These are phyloP conservation scores for Rhinatrema bivittatum DNA, from an alignment of 2,797 vertebrate genomes.

Conservation along the genomic window DNA sequence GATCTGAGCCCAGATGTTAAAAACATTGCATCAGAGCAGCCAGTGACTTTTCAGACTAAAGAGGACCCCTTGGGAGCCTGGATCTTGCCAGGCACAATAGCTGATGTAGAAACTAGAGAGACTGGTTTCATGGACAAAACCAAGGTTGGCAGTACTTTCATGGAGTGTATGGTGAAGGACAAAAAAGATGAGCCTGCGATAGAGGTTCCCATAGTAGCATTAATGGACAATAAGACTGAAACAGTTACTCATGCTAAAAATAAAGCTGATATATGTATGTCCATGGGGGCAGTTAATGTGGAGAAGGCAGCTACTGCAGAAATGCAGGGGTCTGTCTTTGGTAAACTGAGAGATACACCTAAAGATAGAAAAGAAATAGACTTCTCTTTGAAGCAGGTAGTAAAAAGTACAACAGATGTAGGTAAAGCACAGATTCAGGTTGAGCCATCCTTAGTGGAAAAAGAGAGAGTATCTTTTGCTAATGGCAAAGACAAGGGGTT, in stretches of 20 bases:
- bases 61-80: neutral
- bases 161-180: neutral
- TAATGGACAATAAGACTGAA: too few relatives aligned
- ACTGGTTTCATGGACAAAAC: neutral
- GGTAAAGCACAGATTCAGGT: neutral
- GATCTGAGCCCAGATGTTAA: conserved; percentile 17
- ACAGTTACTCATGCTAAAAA: neutral
- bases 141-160: too few relatives aligned
- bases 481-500: neutral
- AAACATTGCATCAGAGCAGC: conserved; percentile 17
- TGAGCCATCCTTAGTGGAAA: neutral
- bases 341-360: neutral
- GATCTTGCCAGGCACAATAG: neutral
- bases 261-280: neutral
- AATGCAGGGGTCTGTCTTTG: neutral
- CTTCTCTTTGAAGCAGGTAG: neutral
- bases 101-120: neutral
- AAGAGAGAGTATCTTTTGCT: neutral
- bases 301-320: neutral
- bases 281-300: too few relatives aligned
- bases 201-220: too few relatives aligned
- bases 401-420: fast-evolving
- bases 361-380: neutral
- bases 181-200: conserved; percentile 2
- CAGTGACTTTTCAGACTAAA: neutral